These are phyloP conservation scores for Vanessa tameamea DNA, from an alignment of 1,140 invertebrate species.

Conservation along the genomic window DNA sequence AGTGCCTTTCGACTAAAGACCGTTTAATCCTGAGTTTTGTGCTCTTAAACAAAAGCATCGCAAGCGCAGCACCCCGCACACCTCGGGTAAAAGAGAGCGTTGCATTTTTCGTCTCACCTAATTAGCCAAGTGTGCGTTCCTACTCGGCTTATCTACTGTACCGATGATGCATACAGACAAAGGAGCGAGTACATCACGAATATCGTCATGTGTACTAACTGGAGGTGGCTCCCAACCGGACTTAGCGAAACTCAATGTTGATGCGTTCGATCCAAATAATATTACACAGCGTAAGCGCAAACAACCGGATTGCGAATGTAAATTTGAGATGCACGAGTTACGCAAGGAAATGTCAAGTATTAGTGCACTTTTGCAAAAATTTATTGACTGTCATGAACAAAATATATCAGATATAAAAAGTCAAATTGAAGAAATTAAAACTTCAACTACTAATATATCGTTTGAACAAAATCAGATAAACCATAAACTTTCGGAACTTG, in stretches of 20 bases:
- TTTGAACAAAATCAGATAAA: slow-evolving; percentile 4
- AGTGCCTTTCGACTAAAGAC: slow-evolving; percentile 7
- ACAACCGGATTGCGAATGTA: slow-evolving; percentile 7
- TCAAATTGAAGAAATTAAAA: slow-evolving; percentile 17
- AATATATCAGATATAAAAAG: slow-evolving; percentile 14
- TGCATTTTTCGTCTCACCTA: slow-evolving; percentile 17
- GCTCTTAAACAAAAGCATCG: slow-evolving; percentile 7
- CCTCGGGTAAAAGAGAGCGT: slow-evolving; percentile 11
- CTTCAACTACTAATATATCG: slow-evolving; percentile 11
- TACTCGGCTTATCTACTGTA: slow-evolving; percentile 7
- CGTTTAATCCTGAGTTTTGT: slow-evolving; percentile 6
- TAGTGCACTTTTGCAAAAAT: slow-evolving; percentile 7
- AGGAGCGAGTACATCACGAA: slow-evolving; percentile 9
- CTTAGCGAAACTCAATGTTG: slow-evolving; percentile 6
- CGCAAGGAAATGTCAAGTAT: slow-evolving; percentile 7
- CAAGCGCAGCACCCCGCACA: slow-evolving; percentile 5
- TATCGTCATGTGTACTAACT: slow-evolving; percentile 5
- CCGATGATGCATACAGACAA: slow-evolving; percentile 8
- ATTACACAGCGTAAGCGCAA: slow-evolving; percentile 3
- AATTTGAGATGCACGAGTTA: slow-evolving; percentile 1
- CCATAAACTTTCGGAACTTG: slow-evolving; percentile 9
- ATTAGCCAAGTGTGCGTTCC: slow-evolving; percentile 6
- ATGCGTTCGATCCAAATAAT: slow-evolving; percentile 4
- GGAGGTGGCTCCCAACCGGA: slow-evolving; percentile 9
- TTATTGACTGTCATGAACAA: slow-evolving; percentile 10